Evolutionary conservation across 2,888 invertebrate species (phyloP).

Genomic region (Torymus auratus): DNA sequence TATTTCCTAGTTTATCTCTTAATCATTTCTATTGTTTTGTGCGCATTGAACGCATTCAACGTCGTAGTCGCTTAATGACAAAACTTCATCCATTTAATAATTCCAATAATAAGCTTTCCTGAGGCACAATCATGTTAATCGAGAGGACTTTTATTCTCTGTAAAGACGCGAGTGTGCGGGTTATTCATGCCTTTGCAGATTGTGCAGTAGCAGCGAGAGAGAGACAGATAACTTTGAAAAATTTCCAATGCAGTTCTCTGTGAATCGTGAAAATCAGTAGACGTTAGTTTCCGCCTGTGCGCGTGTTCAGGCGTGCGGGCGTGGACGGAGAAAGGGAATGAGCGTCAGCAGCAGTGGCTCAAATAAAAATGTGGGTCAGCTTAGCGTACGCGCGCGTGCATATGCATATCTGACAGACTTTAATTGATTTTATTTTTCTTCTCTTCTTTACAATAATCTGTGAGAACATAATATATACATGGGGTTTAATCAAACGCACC

Average conservation of each 20-base stretch:
- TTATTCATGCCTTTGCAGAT: background rate
- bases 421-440: constrained; percentile 48
- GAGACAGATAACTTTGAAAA: background rate
- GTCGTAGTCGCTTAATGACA: too few species aligned
- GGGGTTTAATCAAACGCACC: constrained; percentile 3
- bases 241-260: too few species aligned
- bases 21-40: too few species aligned
- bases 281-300: background rate
- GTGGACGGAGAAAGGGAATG: background rate
- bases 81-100: too few species aligned
- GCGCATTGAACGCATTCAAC: too few species aligned
- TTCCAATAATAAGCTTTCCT: too few species aligned
- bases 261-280: constrained; percentile 16
- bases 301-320: too few species aligned
- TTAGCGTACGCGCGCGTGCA: too few species aligned
- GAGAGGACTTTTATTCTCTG: too few species aligned
- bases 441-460: constrained; percentile 1
- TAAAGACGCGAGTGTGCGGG: too few species aligned
- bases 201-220: background rate
- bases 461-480: constrained; percentile 14
- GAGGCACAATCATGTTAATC: too few species aligned
- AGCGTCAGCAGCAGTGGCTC: background rate
- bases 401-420: constrained; percentile 30
- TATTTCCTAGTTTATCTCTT: too few species aligned
- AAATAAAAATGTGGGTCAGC: constrained; percentile 9